Evolutionary conservation across 2,888 invertebrate genomes (phyloP), one percentile per base, ranked within the genome.

Genomic region (Cyaniris semiargus): DNA sequence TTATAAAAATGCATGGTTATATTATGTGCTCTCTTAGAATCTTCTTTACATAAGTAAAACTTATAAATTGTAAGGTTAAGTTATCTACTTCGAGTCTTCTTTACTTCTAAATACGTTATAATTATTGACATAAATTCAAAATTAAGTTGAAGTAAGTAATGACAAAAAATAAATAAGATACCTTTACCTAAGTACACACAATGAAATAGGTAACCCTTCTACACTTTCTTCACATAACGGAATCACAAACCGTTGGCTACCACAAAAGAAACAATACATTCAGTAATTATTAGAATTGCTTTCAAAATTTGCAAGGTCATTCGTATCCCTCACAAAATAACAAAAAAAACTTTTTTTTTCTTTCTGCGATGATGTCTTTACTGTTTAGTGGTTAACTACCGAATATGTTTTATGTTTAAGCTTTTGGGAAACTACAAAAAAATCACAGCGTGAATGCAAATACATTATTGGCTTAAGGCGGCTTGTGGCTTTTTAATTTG

Each of bases 321-420:
- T 15, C 27, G 8, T 15, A 15, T 66, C 66, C 66, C 27, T 66
- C 31, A 66, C 66, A 5, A 31, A 31, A 27, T 15, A 21, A 60
- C 66, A 31, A 60, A 60, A 60, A 60, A 21, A 13, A n/a, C n/a
- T n/a, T n/a, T 2, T 27, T 66, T 66, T 66, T 66, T 66, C 27
- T 27, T 31, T 31, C 3, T 15, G 27, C 27, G 66, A 66, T 66
- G 27, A 66, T 66, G 66, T 66, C 66, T 66, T 60, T 66, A 66
- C 27, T 66, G 27, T 66, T 66, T 66, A 66, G 60, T 66, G 66
- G 31, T 66, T 66, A 66, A 66, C 66, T 66, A 66, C 66, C 66
- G 66, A 66, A 66, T 27, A 27, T 31, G 27, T 31, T 23, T 60
- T 27, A 27, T 31, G 27, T 31, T 23, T 60, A 23, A 31, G 66